Evolutionary conservation across 2,888 invertebrate genomes (phyloP).

Genomic region (Tholera decimalis): DNA sequence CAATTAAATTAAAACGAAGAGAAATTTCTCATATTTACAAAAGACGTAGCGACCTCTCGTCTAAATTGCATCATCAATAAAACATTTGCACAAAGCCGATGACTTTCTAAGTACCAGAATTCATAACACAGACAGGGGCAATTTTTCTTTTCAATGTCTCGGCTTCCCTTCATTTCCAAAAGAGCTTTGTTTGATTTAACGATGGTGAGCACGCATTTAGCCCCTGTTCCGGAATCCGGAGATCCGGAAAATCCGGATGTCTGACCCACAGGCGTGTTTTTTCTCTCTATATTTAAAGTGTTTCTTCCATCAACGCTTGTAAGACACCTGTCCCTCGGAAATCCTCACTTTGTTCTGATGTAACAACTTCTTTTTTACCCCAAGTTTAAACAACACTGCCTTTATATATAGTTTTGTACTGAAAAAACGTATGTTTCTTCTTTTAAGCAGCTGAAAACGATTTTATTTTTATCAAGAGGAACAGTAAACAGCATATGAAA

Average conservation of each 20-base stretch:
- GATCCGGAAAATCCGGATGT: conserved; percentile 23
- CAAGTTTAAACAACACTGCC: conserved; percentile 59
- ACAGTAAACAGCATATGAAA: no score
- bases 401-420: conserved; percentile 21
- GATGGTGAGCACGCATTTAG: conserved; percentile 59
- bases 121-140: conserved; percentile 48
- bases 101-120: conserved; percentile 48
- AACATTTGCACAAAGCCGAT: conserved; percentile 58
- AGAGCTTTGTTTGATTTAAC: conserved; percentile 66
- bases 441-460: not conserved
- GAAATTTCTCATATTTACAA: conserved; percentile 30
- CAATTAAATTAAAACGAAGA: conserved; percentile 23
- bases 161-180: conserved; percentile 56
- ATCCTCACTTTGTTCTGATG: conserved; percentile 46
- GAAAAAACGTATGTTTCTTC: not conserved
- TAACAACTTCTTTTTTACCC: conserved; percentile 56
- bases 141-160: conserved; percentile 53
- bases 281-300: conserved; percentile 54
- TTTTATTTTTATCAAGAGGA: no score
- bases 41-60: conserved; percentile 2
- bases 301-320: conserved; percentile 47
- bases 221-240: conserved; percentile 30
- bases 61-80: conserved; percentile 50
- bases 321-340: conserved; percentile 61
- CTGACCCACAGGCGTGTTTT: conserved; percentile 37